phyloP scores from a whole-genome alignment of 1,140 invertebrate species.

The Stenopsyche tienmushanensis region DNA sequence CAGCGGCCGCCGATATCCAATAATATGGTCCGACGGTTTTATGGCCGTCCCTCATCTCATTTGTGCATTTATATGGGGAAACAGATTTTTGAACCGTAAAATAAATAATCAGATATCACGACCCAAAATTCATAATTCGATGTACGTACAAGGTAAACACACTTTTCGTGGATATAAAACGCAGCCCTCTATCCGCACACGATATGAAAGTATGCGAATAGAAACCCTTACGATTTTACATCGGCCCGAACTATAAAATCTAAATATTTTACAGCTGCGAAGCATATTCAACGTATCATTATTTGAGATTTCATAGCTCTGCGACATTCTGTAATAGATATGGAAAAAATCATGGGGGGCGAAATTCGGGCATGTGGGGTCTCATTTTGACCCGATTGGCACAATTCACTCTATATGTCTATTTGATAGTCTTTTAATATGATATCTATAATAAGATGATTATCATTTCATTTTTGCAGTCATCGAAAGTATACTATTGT shows the following conservation, averaged over 20 bases:
- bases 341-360: too few species aligned
- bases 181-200: background rate
- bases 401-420: too few species aligned
- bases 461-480: too few species aligned
- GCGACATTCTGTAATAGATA: too few species aligned
- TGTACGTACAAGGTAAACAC: conserved; percentile 12
- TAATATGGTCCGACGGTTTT: conserved; percentile 41
- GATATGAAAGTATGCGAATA: background rate
- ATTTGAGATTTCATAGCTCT: too few species aligned
- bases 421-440: too few species aligned
- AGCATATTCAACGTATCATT: background rate
- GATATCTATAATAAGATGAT: too few species aligned
- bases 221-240: too few species aligned
- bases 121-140: conserved; percentile 30
- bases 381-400: too few species aligned
- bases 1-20: conserved; percentile 32
- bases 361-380: too few species aligned
- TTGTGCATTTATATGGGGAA: conserved; percentile 40
- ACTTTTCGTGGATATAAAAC: background rate
- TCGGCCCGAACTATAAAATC: background rate
- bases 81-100: conserved; percentile 43
- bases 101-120: conserved; percentile 41
- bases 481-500: too few species aligned
- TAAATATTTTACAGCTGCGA: background rate
- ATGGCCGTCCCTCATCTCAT: conserved; percentile 40